These are phyloP conservation scores for Amphiprion ocellaris DNA, from an alignment of 2,113 vertebrate genomes.

Conservation along the genomic window DNA sequence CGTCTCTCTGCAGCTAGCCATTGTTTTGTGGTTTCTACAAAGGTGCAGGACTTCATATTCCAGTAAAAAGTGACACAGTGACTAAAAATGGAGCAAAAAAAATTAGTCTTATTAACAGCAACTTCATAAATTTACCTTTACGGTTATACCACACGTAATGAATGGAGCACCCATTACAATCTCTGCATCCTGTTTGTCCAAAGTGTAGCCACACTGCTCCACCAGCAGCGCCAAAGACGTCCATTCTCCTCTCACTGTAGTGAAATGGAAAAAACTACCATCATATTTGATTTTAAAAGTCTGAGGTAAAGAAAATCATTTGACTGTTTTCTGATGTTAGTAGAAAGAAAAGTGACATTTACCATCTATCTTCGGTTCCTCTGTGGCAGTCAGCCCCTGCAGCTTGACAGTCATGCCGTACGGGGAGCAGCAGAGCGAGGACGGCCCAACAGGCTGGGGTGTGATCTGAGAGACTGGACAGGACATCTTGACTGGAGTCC, in stretches of 20 bases:
- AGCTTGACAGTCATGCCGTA: constrained; percentile 51
- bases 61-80: no score
- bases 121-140: constrained; percentile 53
- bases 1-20: no score
- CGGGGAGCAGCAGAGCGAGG: constrained; percentile 67
- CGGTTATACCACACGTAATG: constrained; percentile 63
- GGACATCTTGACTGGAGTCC: constrained; percentile 56
- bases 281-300: neutral
- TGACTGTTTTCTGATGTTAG: neutral
- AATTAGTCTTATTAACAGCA: neutral
- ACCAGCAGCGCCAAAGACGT: constrained; percentile 43
- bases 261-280: neutral
- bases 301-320: neutral
- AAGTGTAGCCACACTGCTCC: constrained; percentile 67
- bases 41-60: no score
- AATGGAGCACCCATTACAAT: constrained; percentile 46
- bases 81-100: neutral
- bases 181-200: constrained; percentile 34
- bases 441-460: neutral
- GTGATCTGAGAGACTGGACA: constrained; percentile 53
- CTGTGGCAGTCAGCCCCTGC: neutral
- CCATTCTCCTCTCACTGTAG: constrained; percentile 74
- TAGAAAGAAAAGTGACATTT: neutral
- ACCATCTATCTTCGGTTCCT: constrained; percentile 68
- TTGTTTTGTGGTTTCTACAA: no score